A percentile compares a stretch with the other conserved stretches of the same genome.
phyloP scores from a whole-genome alignment of 1,140 invertebrate species.

The Cephus cinctus region DNA sequence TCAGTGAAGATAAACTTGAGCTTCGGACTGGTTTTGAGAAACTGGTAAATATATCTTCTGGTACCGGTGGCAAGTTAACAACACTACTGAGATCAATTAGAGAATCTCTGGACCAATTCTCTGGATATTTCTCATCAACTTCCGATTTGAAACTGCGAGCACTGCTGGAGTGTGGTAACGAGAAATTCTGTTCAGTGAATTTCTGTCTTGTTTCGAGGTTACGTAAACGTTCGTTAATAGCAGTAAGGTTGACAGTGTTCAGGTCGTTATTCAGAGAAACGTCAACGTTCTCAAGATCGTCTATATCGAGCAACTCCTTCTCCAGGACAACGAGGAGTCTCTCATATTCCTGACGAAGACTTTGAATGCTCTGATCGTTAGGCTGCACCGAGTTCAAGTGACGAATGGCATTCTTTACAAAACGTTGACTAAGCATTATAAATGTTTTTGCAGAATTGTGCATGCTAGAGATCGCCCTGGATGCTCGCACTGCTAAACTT shows the following conservation, averaged over 20 bases:
- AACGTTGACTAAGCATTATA: constrained; percentile 32
- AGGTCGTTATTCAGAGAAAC: background rate
- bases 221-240: constrained; percentile 35
- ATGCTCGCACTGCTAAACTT: constrained; percentile 28
- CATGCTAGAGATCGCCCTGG: constrained; percentile 29
- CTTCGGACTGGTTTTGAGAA: constrained; percentile 40
- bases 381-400: constrained; percentile 4
- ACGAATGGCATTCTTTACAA: constrained; percentile 18
- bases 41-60: constrained; percentile 48
- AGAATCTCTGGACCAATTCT: constrained; percentile 46
- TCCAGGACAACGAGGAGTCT: constrained; percentile 34
- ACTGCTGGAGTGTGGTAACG: constrained; percentile 23
- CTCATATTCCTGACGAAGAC: constrained; percentile 34
- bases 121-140: constrained; percentile 50
- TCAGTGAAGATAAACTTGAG: constrained; percentile 46
- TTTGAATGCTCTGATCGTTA: constrained; percentile 8
- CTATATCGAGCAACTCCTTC: constrained; percentile 26
- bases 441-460: constrained; percentile 31
- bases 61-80: constrained; percentile 46
- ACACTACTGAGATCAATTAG: constrained; percentile 45
- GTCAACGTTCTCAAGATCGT: constrained; percentile 24
- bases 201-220: constrained; percentile 38
- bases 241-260: background rate
- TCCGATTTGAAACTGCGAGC: constrained; percentile 36
- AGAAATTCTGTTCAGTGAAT: constrained; percentile 12